Conservation (phyloP, 2,113 vertebrate genomes). For the human (Homo sapiens) region GRCh38 chrX:92706501-92707000, state of each 20-base stretch:
- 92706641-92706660: too few relatives aligned
- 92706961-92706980: background rate
- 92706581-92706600: too few relatives aligned
- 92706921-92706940: background rate
- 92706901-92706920: background rate
- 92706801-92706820: background rate
- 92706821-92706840: background rate
- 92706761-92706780: background rate
- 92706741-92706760: background rate
- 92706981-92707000: background rate
- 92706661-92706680: too few relatives aligned
- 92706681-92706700: too few relatives aligned
- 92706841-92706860: background rate
- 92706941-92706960: background rate
- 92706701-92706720: too few relatives aligned
- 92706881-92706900: background rate
- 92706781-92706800: background rate
- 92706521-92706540: too few relatives aligned
- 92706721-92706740: background rate
- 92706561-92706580: too few relatives aligned
- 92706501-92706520: too few relatives aligned
- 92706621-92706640: too few relatives aligned
- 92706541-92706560: too few relatives aligned
- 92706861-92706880: background rate
- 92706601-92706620: too few relatives aligned